Evolutionary conservation across 2,113 vertebrate species (phyloP).

Genomic region (Corydoras maculifer): DNA sequence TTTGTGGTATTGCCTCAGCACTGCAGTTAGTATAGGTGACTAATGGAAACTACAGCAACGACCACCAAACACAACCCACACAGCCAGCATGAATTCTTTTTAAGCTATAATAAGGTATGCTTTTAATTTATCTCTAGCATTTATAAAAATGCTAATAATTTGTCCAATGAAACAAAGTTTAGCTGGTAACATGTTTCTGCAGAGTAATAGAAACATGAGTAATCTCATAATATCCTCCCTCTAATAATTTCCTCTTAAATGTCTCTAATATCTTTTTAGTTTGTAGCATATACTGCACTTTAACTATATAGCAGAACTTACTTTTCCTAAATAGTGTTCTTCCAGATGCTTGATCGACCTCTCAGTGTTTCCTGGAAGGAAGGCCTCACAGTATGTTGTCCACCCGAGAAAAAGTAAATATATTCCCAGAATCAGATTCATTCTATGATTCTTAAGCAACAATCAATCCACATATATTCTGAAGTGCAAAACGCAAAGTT

Average conservation of each 20-base stretch:
- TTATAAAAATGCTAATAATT: neutral
- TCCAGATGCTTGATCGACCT: conserved; percentile 20
- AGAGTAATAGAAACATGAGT: too few species aligned
- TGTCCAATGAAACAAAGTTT: too few species aligned
- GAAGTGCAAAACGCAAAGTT: neutral
- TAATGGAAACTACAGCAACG: conserved; percentile 6
- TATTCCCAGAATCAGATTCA: conserved; percentile 19
- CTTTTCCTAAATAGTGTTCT: conserved; percentile 30
- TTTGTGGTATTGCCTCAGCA: neutral
- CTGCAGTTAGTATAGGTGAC: neutral
- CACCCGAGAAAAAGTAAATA: conserved; percentile 18
- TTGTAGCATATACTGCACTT: neutral
- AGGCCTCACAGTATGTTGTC: conserved; percentile 15
- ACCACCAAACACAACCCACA: conserved; percentile 16
- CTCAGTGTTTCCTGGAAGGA: conserved; percentile 14
- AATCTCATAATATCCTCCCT: too few species aligned
- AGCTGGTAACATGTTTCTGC: too few species aligned
- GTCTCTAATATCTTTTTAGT: neutral
- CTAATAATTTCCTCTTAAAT: too few species aligned
- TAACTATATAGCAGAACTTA: neutral
- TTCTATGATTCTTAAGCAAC: conserved; percentile 1
- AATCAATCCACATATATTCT: conserved; percentile 17
- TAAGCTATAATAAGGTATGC: too few species aligned
- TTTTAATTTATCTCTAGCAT: neutral
- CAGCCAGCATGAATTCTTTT: neutral